Conservation (phyloP, 2,113 vertebrate genomes). For the Murina feae region DNA sequence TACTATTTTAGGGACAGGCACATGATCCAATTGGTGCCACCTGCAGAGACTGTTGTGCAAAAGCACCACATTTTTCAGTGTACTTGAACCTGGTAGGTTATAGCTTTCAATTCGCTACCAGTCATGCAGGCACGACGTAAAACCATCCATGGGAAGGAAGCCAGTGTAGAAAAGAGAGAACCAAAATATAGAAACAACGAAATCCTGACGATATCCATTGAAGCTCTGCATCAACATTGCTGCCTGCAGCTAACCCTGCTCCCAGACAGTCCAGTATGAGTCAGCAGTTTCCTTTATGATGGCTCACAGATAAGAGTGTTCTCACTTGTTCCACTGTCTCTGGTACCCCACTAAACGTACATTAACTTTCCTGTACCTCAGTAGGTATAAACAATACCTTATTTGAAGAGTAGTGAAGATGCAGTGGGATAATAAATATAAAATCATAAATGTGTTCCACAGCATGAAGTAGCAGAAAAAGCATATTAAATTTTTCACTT, state of each 20-base stretch:
- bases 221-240: not conserved
- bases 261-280: not conserved
- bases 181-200: not conserved
- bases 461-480: not conserved
- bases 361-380: not conserved
- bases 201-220: not conserved
- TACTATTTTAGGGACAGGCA: not conserved
- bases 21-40: not conserved
- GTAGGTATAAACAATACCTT: not conserved
- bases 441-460: not conserved
- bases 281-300: not conserved
- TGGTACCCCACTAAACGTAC: not conserved
- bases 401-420: not conserved
- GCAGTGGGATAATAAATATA: constrained; percentile 1
- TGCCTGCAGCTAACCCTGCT: not conserved
- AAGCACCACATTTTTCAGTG: not conserved
- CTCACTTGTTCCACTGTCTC: not conserved
- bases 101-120: not conserved
- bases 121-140: not conserved
- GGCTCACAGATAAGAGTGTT: not conserved
- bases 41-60: not conserved
- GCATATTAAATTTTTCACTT: not conserved
- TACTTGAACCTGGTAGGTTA: not conserved
- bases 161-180: not conserved
- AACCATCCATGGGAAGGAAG: not conserved